Evolutionary conservation across 2,888 invertebrate species (phyloP).

Genomic region (Hyles lineata): DNA sequence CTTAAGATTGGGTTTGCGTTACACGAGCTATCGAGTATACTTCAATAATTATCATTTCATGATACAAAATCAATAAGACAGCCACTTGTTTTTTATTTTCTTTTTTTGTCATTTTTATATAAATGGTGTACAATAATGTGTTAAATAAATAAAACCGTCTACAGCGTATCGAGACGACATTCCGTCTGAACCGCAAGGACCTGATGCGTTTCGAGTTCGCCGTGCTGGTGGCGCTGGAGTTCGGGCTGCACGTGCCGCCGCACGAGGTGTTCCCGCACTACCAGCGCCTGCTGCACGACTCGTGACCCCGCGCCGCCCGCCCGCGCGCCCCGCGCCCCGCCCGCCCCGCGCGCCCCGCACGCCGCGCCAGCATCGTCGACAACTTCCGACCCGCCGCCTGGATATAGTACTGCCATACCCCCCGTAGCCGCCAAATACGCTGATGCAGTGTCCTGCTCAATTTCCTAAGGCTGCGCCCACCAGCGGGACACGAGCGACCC

Average conservation of each 20-base stretch:
- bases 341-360: slow-evolving; percentile 60
- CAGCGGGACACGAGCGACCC: too few species aligned
- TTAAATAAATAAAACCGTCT: too few species aligned
- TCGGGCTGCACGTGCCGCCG: slow-evolving; percentile 95
- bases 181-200: slow-evolving; percentile 95
- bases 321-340: slow-evolving; percentile 55
- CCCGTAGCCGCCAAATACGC: too few species aligned
- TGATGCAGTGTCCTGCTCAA: too few species aligned
- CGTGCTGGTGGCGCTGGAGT: slow-evolving; percentile 96
- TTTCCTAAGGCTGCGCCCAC: too few species aligned
- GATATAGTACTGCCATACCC: slow-evolving; percentile 34
- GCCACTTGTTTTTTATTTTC: too few species aligned
- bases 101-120: too few species aligned
- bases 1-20: too few species aligned
- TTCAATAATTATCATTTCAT: too few species aligned
- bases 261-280: slow-evolving; percentile 97
- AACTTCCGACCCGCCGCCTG: slow-evolving; percentile 61
- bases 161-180: slow-evolving; percentile 95
- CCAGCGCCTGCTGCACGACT: slow-evolving; percentile 96
- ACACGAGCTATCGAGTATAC: too few species aligned
- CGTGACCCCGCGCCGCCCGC: slow-evolving; percentile 87
- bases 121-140: too few species aligned
- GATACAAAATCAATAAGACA: too few species aligned
- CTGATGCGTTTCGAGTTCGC: slow-evolving; percentile 96
- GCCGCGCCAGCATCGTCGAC: slow-evolving; percentile 71